Evolutionary conservation across 2,113 vertebrate genomes (phyloP).

Genomic region (Microcebus tavaratra): DNA sequence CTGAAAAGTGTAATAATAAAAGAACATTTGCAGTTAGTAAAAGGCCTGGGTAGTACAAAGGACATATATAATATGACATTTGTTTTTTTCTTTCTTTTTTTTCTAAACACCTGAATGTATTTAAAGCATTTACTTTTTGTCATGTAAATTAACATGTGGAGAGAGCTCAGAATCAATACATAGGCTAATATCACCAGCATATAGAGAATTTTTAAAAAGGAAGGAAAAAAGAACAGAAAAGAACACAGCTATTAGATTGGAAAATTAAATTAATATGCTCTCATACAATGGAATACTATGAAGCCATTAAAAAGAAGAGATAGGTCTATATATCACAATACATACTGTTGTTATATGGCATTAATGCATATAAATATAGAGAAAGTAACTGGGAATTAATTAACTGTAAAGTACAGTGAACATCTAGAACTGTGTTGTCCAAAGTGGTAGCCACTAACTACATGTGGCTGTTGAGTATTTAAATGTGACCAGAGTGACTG

Average conservation of each 20-base stretch:
- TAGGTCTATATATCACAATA: background rate
- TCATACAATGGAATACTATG: background rate
- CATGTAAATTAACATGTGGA: background rate
- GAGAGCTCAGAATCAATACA: background rate
- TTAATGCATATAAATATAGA: background rate
- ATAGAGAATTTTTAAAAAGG: conserved; percentile 7
- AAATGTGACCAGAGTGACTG: background rate
- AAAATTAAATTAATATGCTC: conserved; percentile 15
- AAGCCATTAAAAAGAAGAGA: background rate
- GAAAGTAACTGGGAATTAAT: background rate
- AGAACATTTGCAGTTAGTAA: background rate
- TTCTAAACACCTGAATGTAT: background rate
- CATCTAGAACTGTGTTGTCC: background rate
- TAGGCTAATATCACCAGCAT: background rate
- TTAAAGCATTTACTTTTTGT: conserved; percentile 25
- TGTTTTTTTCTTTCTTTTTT: background rate
- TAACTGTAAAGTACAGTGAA: background rate
- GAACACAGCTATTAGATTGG: background rate
- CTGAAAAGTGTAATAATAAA: conserved; percentile 17
- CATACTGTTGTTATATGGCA: background rate
- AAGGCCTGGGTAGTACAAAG: background rate
- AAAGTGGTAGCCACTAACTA: background rate
- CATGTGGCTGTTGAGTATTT: background rate
- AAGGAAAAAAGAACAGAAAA: background rate
- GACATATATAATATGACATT: background rate